Evolutionary conservation across 1,140 invertebrate species (phyloP), one percentile per base, ranked within the genome.

Genomic region (Plectus sambesii): DNA sequence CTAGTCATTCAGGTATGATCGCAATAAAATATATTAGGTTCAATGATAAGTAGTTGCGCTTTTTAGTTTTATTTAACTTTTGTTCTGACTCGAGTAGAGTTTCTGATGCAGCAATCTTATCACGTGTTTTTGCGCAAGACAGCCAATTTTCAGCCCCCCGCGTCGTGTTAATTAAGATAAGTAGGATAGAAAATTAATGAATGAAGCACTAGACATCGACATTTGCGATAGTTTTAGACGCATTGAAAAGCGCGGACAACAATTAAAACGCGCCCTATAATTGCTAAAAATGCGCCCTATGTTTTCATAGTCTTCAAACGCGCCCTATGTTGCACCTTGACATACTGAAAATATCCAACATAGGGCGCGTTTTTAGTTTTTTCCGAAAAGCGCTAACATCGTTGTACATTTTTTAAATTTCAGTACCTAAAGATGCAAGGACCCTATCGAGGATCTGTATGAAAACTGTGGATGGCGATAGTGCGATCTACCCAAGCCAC

Each of bases 361-460:
- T n/a, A n/a, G n/a, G n/a, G n/a, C n/a, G n/a, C n/a, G n/a, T n/a
- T 43, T 35, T 26, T 41, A n/a, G 3, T 42, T 36, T 27, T 24
- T 42, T 45, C 17, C 39, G 8, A 17, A 33, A 12, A 38, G 41
- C 2, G 5, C 27, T 35, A 24, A 17, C 19, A 22, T 29, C 20
- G 20, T 23, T 60, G 3, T 23, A 17, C n/a, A 20, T 5, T 53
- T 22, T 22, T 9, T 54, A 49, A 9, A 33, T 2, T 5, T 43
- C 69, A 93, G 74, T 96, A 87, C 76, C 79, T 97, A 48, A 96
- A 94, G 74, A 87, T 93, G 80, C 88, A 96, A 75, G 90, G 89
- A 44, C 90, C 90, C 3, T 96, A 96, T 67, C 79, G 88, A 71
- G 81, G 60, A 39, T 42, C 17, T 22, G 41, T 42, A 19, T 42